These are phyloP conservation scores for Drosophila siamana DNA, from an alignment of 2,888 invertebrate genomes.

Conservation along the genomic window DNA sequence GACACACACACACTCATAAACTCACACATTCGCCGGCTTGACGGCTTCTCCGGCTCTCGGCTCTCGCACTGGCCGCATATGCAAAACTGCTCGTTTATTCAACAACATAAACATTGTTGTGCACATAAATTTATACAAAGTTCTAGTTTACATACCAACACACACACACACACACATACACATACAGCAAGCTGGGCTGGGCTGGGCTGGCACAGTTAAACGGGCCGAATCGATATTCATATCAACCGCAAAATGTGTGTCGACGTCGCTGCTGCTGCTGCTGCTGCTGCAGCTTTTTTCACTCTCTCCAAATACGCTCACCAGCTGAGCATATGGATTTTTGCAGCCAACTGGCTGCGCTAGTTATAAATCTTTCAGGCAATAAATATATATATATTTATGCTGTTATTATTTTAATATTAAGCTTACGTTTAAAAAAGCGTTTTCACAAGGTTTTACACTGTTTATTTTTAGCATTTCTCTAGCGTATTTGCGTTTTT, in stretches of 20 bases:
- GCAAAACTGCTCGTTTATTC: slow-evolving; percentile 80
- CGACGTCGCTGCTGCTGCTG: slow-evolving; percentile 49
- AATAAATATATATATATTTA: no score
- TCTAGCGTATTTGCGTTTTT: background rate
- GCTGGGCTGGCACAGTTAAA: slow-evolving; percentile 68
- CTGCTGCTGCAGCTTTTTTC: slow-evolving; percentile 17
- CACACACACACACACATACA: slow-evolving; percentile 22
- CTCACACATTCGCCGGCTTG: slow-evolving; percentile 42
- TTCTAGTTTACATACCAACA: slow-evolving; percentile 72
- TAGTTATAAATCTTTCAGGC: no score
- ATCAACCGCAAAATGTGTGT: slow-evolving; percentile 79
- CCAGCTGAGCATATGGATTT: background rate
- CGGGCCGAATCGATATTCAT: slow-evolving; percentile 76
- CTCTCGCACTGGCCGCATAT: slow-evolving; percentile 55
- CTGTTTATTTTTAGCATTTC: no score
- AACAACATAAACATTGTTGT: slow-evolving; percentile 80
- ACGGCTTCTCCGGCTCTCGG: slow-evolving; percentile 43
- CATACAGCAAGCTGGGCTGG: background rate
- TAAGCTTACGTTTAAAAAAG: no score
- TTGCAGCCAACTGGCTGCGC: no score
- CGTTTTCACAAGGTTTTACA: no score
- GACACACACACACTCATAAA: slow-evolving; percentile 25
- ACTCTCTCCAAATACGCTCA: slow-evolving; percentile 12
- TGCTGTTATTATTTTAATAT: no score
- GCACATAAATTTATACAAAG: slow-evolving; percentile 81